Evolutionary conservation across 2,797 vertebrate species (phyloP).

Genomic region (Staurois parvus): DNA sequence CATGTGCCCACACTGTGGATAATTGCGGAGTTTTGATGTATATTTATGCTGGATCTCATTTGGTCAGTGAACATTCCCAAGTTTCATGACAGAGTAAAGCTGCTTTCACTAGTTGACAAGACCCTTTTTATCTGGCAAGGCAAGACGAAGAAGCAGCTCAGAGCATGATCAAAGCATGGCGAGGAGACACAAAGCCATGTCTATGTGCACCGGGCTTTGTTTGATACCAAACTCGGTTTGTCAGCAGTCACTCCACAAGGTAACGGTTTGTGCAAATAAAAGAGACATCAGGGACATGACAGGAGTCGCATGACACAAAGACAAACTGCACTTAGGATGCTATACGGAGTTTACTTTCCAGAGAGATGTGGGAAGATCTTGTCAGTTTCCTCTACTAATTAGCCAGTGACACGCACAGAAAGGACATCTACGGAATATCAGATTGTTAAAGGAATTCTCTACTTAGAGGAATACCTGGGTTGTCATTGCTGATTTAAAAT

Average conservation of each 20-base stretch:
- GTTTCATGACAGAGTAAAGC: conserved; percentile 16
- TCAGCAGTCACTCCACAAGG: conserved; percentile 24
- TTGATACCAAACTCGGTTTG: conserved; percentile 28
- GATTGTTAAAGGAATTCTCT: not conserved
- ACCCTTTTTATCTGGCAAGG: conserved; percentile 4
- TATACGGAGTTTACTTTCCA: not conserved
- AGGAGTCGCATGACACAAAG: not conserved
- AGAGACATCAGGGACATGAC: not conserved
- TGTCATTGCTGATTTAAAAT: not conserved
- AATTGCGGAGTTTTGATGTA: conserved; percentile 15
- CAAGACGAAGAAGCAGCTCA: conserved; percentile 43
- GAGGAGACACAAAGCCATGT: conserved; percentile 30
- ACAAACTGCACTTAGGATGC: not conserved
- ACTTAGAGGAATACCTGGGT: not conserved
- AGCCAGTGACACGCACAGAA: not conserved
- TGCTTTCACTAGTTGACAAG: conserved; percentile 31
- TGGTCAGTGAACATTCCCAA: conserved; percentile 19
- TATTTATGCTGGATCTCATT: not conserved
- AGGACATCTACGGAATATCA: not conserved
- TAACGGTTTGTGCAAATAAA: conserved; percentile 2
- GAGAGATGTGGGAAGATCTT: not conserved
- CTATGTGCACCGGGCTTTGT: conserved; percentile 6
- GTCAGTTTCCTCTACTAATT: not conserved
- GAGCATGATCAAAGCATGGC: conserved; percentile 53
- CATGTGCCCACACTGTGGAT: not conserved